A percentile compares a stretch with the other conserved stretches of the same genome.
These are phyloP conservation scores for Leptogaster cylindrica DNA, from an alignment of 2,888 invertebrate genomes.

Conservation along the genomic window DNA sequence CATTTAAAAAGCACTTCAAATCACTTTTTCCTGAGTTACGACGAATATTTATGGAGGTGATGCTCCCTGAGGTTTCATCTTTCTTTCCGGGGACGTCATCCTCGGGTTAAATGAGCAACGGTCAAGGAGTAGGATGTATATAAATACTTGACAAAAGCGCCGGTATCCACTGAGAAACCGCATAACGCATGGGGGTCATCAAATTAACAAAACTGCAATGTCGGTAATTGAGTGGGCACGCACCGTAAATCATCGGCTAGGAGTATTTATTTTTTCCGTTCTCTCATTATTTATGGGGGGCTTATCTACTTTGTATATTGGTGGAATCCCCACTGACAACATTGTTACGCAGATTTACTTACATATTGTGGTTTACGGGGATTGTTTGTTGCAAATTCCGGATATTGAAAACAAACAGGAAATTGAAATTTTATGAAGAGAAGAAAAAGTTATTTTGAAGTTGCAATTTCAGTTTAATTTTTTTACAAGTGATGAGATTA, in stretches of 20 bases:
- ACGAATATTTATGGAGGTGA: constrained; percentile 43
- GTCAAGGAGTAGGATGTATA: neutral
- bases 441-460: too few species aligned
- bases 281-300: too few species aligned
- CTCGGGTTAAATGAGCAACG: constrained; percentile 12
- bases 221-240: constrained; percentile 37
- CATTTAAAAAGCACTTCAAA: constrained; percentile 44
- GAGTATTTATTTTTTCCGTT: too few species aligned
- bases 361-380: too few species aligned
- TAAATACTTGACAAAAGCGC: constrained; percentile 30
- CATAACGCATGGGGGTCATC: constrained; percentile 26
- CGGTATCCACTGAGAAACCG: constrained; percentile 28
- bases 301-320: too few species aligned
- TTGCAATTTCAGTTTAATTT: too few species aligned
- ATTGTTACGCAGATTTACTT: too few species aligned
- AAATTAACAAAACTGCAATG: constrained; percentile 33
- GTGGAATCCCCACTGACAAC: too few species aligned
- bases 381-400: too few species aligned
- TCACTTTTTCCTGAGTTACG: constrained; percentile 44
- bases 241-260: constrained; percentile 32
- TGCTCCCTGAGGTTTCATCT: constrained; percentile 36
- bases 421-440: too few species aligned
- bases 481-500: too few species aligned
- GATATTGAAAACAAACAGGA: too few species aligned
- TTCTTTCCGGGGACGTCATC: constrained; percentile 30